Conservation (phyloP, 2,113 vertebrate genomes). For the Ancistrus triradiatus region DNA sequence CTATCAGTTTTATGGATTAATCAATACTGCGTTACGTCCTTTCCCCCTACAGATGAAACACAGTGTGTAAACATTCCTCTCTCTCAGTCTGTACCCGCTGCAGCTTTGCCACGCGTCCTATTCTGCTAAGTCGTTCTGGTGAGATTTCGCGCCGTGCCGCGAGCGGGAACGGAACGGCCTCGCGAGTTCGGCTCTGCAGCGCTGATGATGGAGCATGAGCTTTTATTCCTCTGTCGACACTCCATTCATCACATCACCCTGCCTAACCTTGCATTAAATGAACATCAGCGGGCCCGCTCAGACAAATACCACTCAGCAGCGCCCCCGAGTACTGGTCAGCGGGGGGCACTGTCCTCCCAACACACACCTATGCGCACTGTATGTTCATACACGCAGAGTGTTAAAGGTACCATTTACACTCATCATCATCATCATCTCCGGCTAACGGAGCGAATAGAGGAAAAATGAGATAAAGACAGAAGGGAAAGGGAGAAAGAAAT, state of each 20-base stretch:
- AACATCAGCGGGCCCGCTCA: slow-evolving; percentile 71
- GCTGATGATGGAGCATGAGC: slow-evolving; percentile 72
- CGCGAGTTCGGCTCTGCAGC: neutral
- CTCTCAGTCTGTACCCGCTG: slow-evolving; percentile 44
- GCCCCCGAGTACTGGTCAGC: slow-evolving; percentile 8
- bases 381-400: neutral
- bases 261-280: slow-evolving; percentile 89
- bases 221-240: slow-evolving; percentile 76
- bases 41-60: slow-evolving; percentile 57
- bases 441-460: no score
- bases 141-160: slow-evolving; percentile 56
- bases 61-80: slow-evolving; percentile 61
- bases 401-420: slow-evolving; percentile 4
- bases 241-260: slow-evolving; percentile 82
- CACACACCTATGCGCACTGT: neutral
- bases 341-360: slow-evolving; percentile 1
- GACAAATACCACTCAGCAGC: slow-evolving; percentile 58
- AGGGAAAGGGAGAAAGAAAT: no score
- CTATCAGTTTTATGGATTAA: slow-evolving; percentile 63
- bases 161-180: neutral
- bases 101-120: slow-evolving; percentile 35
- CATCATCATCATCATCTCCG: no score
- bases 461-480: no score
- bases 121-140: slow-evolving; percentile 16
- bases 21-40: slow-evolving; percentile 69